phyloP scores from a whole-genome alignment of 1,140 invertebrate genomes.

The Asobara japonica region DNA sequence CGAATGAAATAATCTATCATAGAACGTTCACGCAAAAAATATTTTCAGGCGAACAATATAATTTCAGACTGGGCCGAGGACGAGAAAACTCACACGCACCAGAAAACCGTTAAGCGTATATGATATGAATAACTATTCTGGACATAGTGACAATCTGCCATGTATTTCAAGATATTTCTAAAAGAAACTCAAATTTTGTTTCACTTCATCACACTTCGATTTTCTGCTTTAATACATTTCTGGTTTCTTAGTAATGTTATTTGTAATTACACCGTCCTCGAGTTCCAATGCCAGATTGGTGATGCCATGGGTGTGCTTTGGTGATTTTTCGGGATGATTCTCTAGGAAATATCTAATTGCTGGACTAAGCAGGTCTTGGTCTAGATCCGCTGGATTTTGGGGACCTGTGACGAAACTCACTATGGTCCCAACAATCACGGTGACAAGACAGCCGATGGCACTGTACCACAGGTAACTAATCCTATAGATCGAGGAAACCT shows the following conservation, averaged over 20 bases:
- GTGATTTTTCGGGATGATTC: slow-evolving; percentile 39
- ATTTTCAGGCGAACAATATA: too few relatives aligned
- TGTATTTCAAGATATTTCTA: not conserved
- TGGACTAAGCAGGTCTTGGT: slow-evolving; percentile 69
- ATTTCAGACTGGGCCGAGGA: too few relatives aligned
- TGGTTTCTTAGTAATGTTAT: not conserved
- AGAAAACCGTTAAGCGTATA: too few relatives aligned
- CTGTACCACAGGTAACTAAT: slow-evolving; percentile 83
- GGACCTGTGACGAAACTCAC: slow-evolving; percentile 76
- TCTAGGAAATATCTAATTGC: slow-evolving; percentile 58
- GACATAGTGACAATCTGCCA: too few relatives aligned
- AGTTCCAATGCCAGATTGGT: slow-evolving; percentile 60
- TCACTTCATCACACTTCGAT: too few relatives aligned
- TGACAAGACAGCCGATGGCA: slow-evolving; percentile 77
- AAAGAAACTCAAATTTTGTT: too few relatives aligned
- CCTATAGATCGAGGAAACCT: slow-evolving; percentile 50
- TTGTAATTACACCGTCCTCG: slow-evolving; percentile 55
- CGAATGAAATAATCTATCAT: too few relatives aligned
- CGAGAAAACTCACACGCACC: too few relatives aligned
- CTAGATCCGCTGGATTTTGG: slow-evolving; percentile 66
- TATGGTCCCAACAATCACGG: slow-evolving; percentile 76
- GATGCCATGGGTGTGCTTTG: slow-evolving; percentile 49
- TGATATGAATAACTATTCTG: too few relatives aligned
- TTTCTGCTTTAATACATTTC: not conserved
- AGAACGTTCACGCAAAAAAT: too few relatives aligned